Base-by-base conservation (phyloP, 2,888 invertebrate genomes). In the Drosophila neutralis region DNA sequence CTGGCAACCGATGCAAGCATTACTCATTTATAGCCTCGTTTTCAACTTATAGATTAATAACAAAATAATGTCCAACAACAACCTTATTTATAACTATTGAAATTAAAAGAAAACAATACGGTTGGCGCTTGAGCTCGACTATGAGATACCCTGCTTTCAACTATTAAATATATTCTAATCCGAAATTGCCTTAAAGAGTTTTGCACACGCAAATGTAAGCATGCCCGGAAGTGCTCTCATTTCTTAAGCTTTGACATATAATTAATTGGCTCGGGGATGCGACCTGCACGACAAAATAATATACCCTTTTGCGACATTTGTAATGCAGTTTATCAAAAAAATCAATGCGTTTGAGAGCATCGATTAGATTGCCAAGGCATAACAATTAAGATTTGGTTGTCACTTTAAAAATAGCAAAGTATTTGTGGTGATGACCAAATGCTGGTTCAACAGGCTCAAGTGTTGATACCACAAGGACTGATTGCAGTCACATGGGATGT, bases 401-500 rank as follows among this genome's bases (percentile, higher is more conserved):
- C 60, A 10, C 24, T 49, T 29, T 33, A 48, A 36, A 63, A 69
- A 66, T 54, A 62, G 36, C 33, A 15, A 24, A 42, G n/a, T 40
- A 29, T 38, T 58, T 18, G 4, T 5, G 5, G 11, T 45, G 66
- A 61, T 78, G 67, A 40, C 49, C 48, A 35, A 51, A 49, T 35
- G n/a, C 24, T 36, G n/a, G 8, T 4, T 48, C 21, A 21, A 49
- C 7, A 56, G 56, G 24, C 40, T 61, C 29, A 21, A 77, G 71
- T 77, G 63, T 35, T 60, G 62, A 69, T 75, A 76, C 40, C 33
- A 21, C 10, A 40, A 49, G 66, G 36, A 77, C 35, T 58, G 77
- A 78, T 70, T 77, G 56, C 48, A 77, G 67, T 72, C 72, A 76
- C 64, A 77, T 81, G 69, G 60, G 63, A 42, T 52, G 33, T 54